Evolutionary conservation across 2,113 vertebrate species (phyloP), one percentile per base, ranked within the genome.

Genomic region (Alces alces): DNA sequence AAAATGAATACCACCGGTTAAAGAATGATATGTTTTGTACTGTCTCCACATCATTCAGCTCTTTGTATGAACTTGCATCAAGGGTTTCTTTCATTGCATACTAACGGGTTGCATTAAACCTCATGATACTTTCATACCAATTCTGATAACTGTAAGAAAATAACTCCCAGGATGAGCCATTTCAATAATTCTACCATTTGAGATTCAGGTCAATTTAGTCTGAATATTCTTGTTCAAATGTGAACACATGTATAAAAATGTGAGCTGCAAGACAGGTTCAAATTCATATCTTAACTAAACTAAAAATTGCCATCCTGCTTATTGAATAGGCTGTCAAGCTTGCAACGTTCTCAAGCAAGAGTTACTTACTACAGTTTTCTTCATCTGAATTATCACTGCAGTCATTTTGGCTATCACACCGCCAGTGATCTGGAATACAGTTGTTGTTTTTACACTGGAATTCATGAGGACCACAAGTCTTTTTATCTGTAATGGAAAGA

Each of bases 401-500:
- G 96, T 99, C 99, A 10, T 99, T 99, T 97, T 99, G 99, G 97
- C 99, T 99, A 98, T 99, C 99, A 98, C 99, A 99, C 79, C 99
- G 99, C 99, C 99, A 99, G 60, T 99, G 99, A 97, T 99, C 99
- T 12, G 99, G 99, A 98, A 99, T 99, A 98, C 99, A 99, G 99
- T 99, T 99, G 99, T 99, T 99, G 99, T 99, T 99, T 99, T 99
- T 99, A 95, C 99, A 99, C 96, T 99, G 99, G 98, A 99, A 99
- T 98, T 99, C 99, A 96, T 99, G 99, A 98, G 99, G 99, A 55
- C 99, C 99, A 89, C 99, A 99, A 8, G 99, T 99, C 99, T 99
- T 99, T 99, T 99, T 99, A 99, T 99, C 99, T 99, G 99, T 94
- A 99, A 99, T 89, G 43, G 95, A 93, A 61, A 97, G 15, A 10